phyloP scores from a whole-genome alignment of 2,797 vertebrate species.

The Danio choprae region DNA sequence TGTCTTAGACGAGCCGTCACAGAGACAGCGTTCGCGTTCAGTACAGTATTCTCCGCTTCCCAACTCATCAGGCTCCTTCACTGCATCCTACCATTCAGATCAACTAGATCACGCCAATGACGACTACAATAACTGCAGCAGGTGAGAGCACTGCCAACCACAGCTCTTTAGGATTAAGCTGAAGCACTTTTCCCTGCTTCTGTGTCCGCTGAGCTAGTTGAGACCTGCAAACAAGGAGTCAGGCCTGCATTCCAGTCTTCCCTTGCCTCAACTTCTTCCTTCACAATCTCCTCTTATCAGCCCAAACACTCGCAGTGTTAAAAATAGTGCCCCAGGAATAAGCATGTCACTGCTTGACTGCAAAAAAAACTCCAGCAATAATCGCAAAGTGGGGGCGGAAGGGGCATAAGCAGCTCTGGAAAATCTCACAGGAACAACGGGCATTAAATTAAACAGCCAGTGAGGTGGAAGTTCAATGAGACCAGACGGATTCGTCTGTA shows the following conservation, averaged over 20 bases:
- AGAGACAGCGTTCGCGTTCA: slow-evolving; percentile 86
- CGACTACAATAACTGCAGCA: slow-evolving; percentile 68
- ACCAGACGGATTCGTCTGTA: neutral
- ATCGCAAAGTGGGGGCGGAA: slow-evolving; percentile 43
- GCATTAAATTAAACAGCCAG: slow-evolving; percentile 4
- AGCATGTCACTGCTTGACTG: slow-evolving; percentile 73
- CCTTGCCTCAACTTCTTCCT: slow-evolving; percentile 58
- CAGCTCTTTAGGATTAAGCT: neutral
- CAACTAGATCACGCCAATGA: slow-evolving; percentile 67
- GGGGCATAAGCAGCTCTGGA: slow-evolving; percentile 51
- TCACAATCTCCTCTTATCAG: slow-evolving; percentile 76
- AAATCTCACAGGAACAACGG: slow-evolving; percentile 48
- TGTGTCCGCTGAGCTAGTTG: slow-evolving; percentile 65
- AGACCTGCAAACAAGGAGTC: slow-evolving; percentile 73
- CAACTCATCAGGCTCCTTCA: slow-evolving; percentile 85
- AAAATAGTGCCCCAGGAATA: slow-evolving; percentile 75
- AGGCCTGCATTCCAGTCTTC: slow-evolving; percentile 75
- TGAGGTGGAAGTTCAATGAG: slow-evolving; percentile 12
- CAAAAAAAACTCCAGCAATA: slow-evolving; percentile 63
- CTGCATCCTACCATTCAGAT: slow-evolving; percentile 69
- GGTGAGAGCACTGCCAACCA: slow-evolving; percentile 63
- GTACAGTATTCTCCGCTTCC: slow-evolving; percentile 89
- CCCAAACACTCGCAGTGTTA: slow-evolving; percentile 66
- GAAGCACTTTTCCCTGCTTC: neutral
- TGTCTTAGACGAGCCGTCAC: slow-evolving; percentile 71